Evolutionary conservation across 2,888 invertebrate genomes (phyloP).

Genomic region (Hirtodrosophila confusa): DNA sequence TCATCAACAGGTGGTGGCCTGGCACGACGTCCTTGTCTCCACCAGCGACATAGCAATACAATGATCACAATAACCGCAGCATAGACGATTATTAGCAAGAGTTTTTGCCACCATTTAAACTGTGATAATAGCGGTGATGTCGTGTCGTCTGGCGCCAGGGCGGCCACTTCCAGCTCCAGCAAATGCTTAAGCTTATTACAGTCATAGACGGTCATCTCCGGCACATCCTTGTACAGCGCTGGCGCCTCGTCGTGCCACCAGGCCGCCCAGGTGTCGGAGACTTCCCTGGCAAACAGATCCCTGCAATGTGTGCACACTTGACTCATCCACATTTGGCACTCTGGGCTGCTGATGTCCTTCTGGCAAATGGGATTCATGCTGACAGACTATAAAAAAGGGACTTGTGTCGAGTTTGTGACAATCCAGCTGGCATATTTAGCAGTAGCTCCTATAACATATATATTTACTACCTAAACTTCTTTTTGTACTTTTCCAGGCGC

Average conservation of each 20-base stretch:
- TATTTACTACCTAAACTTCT: no score
- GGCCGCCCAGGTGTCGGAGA: constrained; percentile 10
- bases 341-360: constrained; percentile 35
- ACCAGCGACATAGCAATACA: constrained; percentile 15
- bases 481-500: no score
- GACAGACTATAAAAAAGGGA: background rate
- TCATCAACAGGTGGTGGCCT: background rate
- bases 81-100: constrained; percentile 14
- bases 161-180: constrained; percentile 28
- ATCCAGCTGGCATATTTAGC: constrained; percentile 5
- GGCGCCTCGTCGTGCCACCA: constrained; percentile 45
- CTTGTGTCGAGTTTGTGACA: background rate
- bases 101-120: constrained; percentile 47
- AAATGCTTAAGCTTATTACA: constrained; percentile 54
- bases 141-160: background rate
- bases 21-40: background rate
- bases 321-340: constrained; percentile 64
- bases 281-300: constrained; percentile 25
- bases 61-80: constrained; percentile 21
- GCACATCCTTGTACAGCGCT: constrained; percentile 50
- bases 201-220: constrained; percentile 51
- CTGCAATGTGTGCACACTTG: constrained; percentile 47
- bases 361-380: constrained; percentile 62
- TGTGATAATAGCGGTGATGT: background rate
- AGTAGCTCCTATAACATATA: constrained; percentile 4